Evolutionary conservation across 2,113 vertebrate species (phyloP), one percentile per base, ranked within the genome.

Genomic region (Pogonocichla stellata): DNA sequence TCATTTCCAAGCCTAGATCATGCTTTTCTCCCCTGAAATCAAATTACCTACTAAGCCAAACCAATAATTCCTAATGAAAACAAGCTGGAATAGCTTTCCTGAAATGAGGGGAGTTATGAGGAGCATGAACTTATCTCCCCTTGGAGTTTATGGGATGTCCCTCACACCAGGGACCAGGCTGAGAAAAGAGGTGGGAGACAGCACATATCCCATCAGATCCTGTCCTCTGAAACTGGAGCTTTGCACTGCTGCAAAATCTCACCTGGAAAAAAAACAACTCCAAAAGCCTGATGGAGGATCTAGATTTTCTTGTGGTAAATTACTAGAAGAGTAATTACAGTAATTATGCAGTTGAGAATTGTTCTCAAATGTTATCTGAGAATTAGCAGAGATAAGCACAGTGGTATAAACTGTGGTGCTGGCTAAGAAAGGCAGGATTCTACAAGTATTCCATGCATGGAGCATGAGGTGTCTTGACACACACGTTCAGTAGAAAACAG

Each of bases 241-340:
- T 8, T 98, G 97, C 77, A 97, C 17, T 92, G 60, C 92, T 98
- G 29, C 98, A 97, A 93, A 97, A 88, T 61, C 98, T 98, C 92
- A 97, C 56, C 83, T 89, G 80, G 88, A 75, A 92, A 50, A 40
- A 74, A 31, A 18, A 3, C 24, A 51, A 3, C 1, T 78, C 93
- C 31, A 88, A 98, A 81, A 98, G 95, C 5, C 93, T 96, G 97
- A 98, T 98, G 86, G 97, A 88, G 73, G 83, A 85, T 31, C 25
- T 1, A 24, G n/a, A 45, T 61, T 74, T 56, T 29, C 38, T 53
- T 31, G 16, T 2, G 5, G 47, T 17, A 73, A 61, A 75, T n/a
- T 23, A 75, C 28, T 50, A n/a, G 45, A 88, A 10, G 9, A 43
- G 75, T 58, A 65, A 42, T 82, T n/a, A 77, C 82, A 72, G 10